These are phyloP conservation scores for Arctocebus calabarensis DNA, from an alignment of 2,797 vertebrate genomes.

Conservation along the genomic window DNA sequence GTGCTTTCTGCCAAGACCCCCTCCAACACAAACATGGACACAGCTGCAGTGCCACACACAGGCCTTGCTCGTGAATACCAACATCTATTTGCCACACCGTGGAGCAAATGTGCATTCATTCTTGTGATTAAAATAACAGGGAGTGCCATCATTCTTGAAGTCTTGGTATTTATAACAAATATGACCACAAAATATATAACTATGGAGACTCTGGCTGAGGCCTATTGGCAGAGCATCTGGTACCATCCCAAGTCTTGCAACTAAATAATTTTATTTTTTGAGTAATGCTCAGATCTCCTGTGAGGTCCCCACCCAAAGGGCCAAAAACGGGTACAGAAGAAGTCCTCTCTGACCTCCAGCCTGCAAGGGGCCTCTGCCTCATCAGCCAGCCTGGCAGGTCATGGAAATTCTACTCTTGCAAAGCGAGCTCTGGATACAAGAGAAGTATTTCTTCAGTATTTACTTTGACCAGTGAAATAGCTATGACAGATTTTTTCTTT, in stretches of 20 bases:
- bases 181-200: conserved; percentile 9
- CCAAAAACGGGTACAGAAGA: neutral
- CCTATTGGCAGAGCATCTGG: conserved; percentile 24
- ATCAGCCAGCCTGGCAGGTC: conserved; percentile 29
- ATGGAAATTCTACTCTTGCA: conserved; percentile 67
- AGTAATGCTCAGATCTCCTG: neutral
- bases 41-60: neutral
- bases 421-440: conserved; percentile 54
- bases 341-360: neutral
- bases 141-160: conserved; percentile 59
- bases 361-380: conserved; percentile 56
- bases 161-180: conserved; percentile 66
- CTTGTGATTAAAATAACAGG: conserved; percentile 69
- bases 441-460: conserved; percentile 72
- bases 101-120: conserved; percentile 64
- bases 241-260: neutral
- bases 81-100: conserved; percentile 24
- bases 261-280: neutral
- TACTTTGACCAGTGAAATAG: conserved; percentile 63
- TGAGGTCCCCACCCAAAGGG: neutral
- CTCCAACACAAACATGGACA: conserved; percentile 55
- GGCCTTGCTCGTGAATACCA: conserved; percentile 55
- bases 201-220: neutral
- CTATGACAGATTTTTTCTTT: conserved; percentile 65
- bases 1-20: conserved; percentile 50